These are phyloP conservation scores for Nebria salina DNA, from an alignment of 2,888 invertebrate genomes.

Conservation along the genomic window DNA sequence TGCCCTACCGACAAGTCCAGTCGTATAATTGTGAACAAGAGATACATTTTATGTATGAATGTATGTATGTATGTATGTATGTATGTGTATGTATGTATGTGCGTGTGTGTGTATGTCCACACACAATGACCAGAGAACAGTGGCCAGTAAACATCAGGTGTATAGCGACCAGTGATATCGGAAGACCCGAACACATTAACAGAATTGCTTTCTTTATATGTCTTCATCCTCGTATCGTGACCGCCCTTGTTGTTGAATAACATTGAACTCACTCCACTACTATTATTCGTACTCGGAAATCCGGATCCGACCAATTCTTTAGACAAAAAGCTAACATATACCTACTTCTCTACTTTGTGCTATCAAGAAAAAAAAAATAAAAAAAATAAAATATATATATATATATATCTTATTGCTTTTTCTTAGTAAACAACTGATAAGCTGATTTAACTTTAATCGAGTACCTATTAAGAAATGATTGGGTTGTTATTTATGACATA, in stretches of 20 bases:
- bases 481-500: no score
- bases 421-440: background rate
- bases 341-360: background rate
- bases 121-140: slow-evolving; percentile 38
- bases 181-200: slow-evolving; percentile 34
- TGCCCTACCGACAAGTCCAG: background rate
- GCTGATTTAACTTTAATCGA: background rate
- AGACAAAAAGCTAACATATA: background rate
- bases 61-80: slow-evolving; percentile 24
- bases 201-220: slow-evolving; percentile 43
- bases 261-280: background rate
- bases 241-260: background rate
- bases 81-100: background rate
- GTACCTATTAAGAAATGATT: background rate
- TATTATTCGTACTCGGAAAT: slow-evolving; percentile 11
- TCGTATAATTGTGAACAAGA: slow-evolving; percentile 15
- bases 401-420: background rate
- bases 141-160: slow-evolving; percentile 43
- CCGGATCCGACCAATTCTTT: slow-evolving; percentile 26
- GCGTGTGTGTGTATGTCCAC: slow-evolving; percentile 19
- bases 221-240: background rate
- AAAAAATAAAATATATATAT: no score
- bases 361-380: background rate
- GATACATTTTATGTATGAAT: slow-evolving; percentile 20
- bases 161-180: slow-evolving; percentile 35